Evolutionary conservation across 1,140 invertebrate species (phyloP).

Genomic region (Palaemon carinicauda): DNA sequence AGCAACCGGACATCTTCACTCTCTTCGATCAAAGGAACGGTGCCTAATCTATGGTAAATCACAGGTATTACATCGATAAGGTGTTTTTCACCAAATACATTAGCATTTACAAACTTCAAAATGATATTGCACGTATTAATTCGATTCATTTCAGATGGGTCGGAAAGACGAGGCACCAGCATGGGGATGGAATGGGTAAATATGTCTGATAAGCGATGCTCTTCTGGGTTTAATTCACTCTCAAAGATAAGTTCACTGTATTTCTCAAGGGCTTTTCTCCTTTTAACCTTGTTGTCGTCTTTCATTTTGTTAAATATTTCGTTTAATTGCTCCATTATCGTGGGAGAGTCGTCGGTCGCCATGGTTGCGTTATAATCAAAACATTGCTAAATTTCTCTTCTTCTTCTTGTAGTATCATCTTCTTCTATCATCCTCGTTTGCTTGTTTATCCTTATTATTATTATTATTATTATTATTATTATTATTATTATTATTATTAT

Average conservation of each 20-base stretch:
- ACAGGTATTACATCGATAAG: conserved; percentile 24
- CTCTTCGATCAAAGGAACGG: conserved; percentile 7
- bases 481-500: too few relatives aligned
- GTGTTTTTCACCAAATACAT: neutral
- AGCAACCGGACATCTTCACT: conserved; percentile 36
- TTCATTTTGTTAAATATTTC: conserved; percentile 30
- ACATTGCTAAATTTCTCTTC: neutral
- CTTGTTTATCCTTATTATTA: too few relatives aligned
- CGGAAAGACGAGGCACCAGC: conserved; percentile 2
- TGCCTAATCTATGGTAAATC: conserved; percentile 30
- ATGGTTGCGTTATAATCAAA: conserved; percentile 4
- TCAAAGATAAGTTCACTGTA: conserved; percentile 11
- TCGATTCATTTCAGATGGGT: conserved; percentile 23
- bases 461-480: too few relatives aligned
- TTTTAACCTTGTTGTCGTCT: conserved; percentile 29
- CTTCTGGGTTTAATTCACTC: neutral
- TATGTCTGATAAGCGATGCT: neutral
- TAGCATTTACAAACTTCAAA: neutral
- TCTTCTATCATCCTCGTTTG: too few relatives aligned
- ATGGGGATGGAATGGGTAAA: neutral
- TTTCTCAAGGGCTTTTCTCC: conserved; percentile 30
- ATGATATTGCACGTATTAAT: conserved; percentile 22
- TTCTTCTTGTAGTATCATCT: neutral
- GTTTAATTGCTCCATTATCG: neutral
- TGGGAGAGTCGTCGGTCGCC: conserved; percentile 23